phyloP scores from a whole-genome alignment of 2,888 invertebrate genomes.

The Dryomyza anilis region DNA sequence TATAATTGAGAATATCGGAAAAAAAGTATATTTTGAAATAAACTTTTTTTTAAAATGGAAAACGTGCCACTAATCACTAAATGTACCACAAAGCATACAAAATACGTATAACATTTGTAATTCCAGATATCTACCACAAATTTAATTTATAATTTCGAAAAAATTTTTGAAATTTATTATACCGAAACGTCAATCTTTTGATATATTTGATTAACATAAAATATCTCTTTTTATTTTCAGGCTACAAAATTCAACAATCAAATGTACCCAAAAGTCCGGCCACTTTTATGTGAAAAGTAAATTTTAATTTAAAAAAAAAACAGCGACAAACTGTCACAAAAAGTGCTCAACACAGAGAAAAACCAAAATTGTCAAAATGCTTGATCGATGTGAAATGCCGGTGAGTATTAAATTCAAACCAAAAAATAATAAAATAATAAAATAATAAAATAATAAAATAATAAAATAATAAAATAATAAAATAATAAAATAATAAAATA shows the following conservation, averaged over 20 bases:
- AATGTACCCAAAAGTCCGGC: conserved; percentile 50
- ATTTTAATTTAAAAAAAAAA: conserved; percentile 8
- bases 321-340: conserved; percentile 10
- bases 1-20: too few relatives aligned
- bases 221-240: too few relatives aligned
- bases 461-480: background rate
- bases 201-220: too few relatives aligned
- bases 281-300: conserved; percentile 30
- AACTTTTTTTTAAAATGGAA: too few relatives aligned
- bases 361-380: conserved; percentile 41
- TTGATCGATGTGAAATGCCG: conserved; percentile 60
- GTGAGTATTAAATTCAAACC: conserved; percentile 41
- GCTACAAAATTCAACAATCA: conserved; percentile 34
- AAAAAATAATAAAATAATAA: background rate
- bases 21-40: too few relatives aligned
- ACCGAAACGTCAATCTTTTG: too few relatives aligned
- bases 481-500: background rate
- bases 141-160: too few relatives aligned
- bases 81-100: too few relatives aligned
- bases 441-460: background rate
- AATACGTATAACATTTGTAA: too few relatives aligned
- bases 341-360: conserved; percentile 6
- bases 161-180: too few relatives aligned
- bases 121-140: too few relatives aligned
- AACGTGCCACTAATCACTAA: too few relatives aligned